Base-by-base conservation (phyloP, 2,797 vertebrate genomes). In the Ctenopoma multispine region DNA sequence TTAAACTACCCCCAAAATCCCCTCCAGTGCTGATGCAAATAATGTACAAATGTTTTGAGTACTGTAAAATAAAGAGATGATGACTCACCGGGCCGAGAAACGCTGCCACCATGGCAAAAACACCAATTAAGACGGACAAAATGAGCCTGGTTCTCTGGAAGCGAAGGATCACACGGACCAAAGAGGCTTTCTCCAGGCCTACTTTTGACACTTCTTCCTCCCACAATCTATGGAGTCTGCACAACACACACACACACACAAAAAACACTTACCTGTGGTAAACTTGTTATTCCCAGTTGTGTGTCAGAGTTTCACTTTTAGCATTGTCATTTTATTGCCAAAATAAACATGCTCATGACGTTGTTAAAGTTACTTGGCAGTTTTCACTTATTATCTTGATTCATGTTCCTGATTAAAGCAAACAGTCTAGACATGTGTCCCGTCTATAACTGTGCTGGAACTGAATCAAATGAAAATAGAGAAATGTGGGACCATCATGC, bases 121-220 rank as follows among this genome's bases (percentile, higher is more conserved):
- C 1, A 2, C 90, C 87, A 23, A 54, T 17, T 1, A 90, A 0
- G 0, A 83, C 9, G 3, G 90, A 83, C 43, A 94, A 5, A 47
- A 94, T 49, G 66, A 95, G 57, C 1, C 90, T 86, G 0, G 92
- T 95, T 87, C 70, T 93, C 85, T 94, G 94, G 82, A 96, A 95
- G 43, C 87, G 89, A 57, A 95, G n/a, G 44, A 89, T 18, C 43
- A 86, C 93, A 9, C 75, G 80, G 27, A 51, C 10, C 72, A 95
- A 55, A 11, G 95, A 96, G 36, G 92, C 94, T 71, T 93, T 93
- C 61, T 96, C 91, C 7, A 89, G 76, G 15, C 95, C 95, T 17
- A 47, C 83, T 66, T 59, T 91, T 4, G 74, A 75, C 36, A 96
- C 84, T 51, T 96, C 91, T 21, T 93, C 88, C 21, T 95, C 87